These are phyloP conservation scores for Hydrolagus affinis DNA, from an alignment of 2,113 vertebrate genomes.

Conservation along the genomic window DNA sequence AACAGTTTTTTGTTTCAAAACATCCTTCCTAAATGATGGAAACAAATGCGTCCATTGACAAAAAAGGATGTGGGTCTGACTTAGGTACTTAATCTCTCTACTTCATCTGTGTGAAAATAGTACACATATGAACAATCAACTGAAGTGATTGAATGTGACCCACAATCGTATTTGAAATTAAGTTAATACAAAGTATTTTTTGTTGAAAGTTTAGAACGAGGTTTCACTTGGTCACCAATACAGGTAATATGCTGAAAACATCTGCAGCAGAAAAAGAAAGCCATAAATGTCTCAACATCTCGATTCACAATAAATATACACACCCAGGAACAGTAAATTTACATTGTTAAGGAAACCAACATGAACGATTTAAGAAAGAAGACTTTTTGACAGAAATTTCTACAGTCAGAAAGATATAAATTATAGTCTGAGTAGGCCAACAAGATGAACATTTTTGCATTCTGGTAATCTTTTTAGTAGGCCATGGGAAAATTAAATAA, in stretches of 20 bases:
- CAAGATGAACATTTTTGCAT: not conserved
- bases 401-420: slow-evolving; percentile 6
- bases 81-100: not conserved
- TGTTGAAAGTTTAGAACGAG: not conserved
- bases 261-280: not conserved
- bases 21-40: not conserved
- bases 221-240: not conserved
- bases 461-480: not conserved
- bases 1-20: no score
- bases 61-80: not conserved
- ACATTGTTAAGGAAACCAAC: slow-evolving; percentile 28
- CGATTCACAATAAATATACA: slow-evolving; percentile 19
- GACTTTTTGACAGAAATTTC: not conserved
- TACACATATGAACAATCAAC: not conserved
- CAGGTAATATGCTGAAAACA: not conserved
- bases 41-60: not conserved
- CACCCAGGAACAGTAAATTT: slow-evolving; percentile 9
- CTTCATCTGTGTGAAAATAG: not conserved
- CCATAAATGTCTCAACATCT: not conserved
- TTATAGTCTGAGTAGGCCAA: not conserved
- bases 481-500: not conserved
- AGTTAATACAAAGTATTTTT: slow-evolving; percentile 12
- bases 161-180: not conserved
- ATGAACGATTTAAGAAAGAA: not conserved
- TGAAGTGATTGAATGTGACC: not conserved